A percentile compares a stretch with the other conserved stretches of the same genome.
Evolutionary conservation across 2,888 invertebrate genomes (phyloP).

Genomic region (Strigamia maritima): DNA sequence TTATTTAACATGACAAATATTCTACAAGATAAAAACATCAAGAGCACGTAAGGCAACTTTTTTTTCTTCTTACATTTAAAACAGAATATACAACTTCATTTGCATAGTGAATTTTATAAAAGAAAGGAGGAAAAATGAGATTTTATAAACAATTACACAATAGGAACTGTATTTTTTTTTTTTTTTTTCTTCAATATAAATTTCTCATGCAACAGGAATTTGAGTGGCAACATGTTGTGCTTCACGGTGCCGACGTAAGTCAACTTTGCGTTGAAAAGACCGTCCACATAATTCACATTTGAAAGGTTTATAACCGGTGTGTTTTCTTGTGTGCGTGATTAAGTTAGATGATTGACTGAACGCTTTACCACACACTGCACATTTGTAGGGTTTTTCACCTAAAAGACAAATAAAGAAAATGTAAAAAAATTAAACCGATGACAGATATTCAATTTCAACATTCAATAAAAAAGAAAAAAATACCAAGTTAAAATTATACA

Average conservation of each 20-base stretch:
- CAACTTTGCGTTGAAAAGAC: constrained; percentile 85
- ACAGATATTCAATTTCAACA: too few relatives aligned
- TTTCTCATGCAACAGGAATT: constrained; percentile 9
- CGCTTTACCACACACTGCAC: constrained; percentile 95
- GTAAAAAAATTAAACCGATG: not conserved
- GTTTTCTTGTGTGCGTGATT: constrained; percentile 96
- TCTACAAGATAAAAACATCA: not conserved
- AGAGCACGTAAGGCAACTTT: not conserved
- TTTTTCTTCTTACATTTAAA: not conserved
- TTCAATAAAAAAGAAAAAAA: too few relatives aligned
- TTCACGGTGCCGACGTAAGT: constrained; percentile 88
- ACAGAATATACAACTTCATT: not conserved
- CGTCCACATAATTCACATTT: constrained; percentile 92
- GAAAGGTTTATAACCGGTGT: constrained; percentile 98
- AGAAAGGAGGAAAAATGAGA: not conserved
- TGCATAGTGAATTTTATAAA: not conserved
- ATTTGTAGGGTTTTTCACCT: constrained; percentile 98
- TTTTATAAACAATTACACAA: not conserved
- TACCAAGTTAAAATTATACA: too few relatives aligned
- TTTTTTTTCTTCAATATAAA: not conserved
- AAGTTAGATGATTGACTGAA: constrained; percentile 98
- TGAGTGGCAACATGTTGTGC: constrained; percentile 80
- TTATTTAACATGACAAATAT: not conserved
- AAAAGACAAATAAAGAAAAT: not conserved
- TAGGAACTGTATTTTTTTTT: not conserved